Evolutionary conservation across 2,797 vertebrate genomes (phyloP).

Genomic region (Rhinoraja longicauda): DNA sequence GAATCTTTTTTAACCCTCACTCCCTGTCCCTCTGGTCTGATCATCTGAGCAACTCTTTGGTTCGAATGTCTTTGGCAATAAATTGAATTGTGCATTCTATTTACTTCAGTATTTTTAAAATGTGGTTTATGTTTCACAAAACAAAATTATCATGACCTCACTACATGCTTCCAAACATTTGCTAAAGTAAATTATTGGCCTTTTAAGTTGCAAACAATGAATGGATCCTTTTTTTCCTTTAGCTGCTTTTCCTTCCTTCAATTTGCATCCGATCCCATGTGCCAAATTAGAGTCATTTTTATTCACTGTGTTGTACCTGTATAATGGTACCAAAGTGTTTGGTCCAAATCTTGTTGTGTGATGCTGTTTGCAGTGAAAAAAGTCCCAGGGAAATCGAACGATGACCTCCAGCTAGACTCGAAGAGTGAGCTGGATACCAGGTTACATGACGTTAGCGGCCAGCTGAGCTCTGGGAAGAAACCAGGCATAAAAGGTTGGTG

Average conservation of each 20-base stretch:
- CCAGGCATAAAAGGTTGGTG: conserved; percentile 37
- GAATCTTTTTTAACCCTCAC: background rate
- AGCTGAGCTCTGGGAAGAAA: conserved; percentile 38
- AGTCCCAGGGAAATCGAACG: conserved; percentile 36
- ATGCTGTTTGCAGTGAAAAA: conserved; percentile 39
- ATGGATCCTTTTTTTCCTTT: conserved; percentile 7
- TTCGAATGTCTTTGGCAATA: background rate
- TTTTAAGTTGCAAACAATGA: conserved; percentile 26
- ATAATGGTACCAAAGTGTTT: conserved; percentile 26
- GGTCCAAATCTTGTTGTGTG: conserved; percentile 39
- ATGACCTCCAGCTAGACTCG: conserved; percentile 38
- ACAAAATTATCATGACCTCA: background rate
- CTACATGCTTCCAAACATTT: background rate
- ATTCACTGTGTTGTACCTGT: conserved; percentile 38
- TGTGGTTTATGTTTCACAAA: background rate
- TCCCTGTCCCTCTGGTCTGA: background rate
- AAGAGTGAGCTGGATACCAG: conserved; percentile 38
- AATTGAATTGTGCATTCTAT: background rate
- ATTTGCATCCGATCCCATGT: conserved; percentile 18
- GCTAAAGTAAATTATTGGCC: conserved; percentile 8
- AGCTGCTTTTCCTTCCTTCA: conserved; percentile 32
- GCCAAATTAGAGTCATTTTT: conserved; percentile 36
- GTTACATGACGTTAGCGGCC: conserved; percentile 37
- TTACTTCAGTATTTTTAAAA: background rate
- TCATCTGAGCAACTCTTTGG: background rate